Evolutionary conservation across 1,140 invertebrate species (phyloP), one percentile per base, ranked within the genome.

Genomic region (Euglossa dilemma): DNA sequence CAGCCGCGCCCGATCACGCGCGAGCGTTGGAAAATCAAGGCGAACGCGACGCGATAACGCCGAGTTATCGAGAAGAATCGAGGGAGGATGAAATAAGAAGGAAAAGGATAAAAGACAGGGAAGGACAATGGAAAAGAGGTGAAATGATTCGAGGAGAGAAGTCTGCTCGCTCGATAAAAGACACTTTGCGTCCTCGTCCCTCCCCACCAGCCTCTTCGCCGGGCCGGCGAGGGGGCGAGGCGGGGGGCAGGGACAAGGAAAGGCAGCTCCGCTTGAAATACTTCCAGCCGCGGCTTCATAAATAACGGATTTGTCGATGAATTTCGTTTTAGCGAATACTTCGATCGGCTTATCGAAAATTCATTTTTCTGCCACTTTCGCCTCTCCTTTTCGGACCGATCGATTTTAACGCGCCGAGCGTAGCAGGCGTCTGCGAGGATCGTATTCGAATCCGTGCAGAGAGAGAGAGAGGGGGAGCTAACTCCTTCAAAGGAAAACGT

Each of bases 121-220:
- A 61, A 20, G 12, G 59, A 25, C n/a, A 16, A 28, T 36, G 45
- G 57, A 50, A 54, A 80, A n/a, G 52, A n/a, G 50, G 64, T 45
- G 43, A 57, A 45, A 36, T 6, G 72, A 54, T 52, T 82, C 72
- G 45, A 77, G 47, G 45, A 47, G 74, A 78, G 66, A 70, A 61
- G 18, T 74, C 78, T 14, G 52, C 56, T 20, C 66, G 74, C 75
- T 83, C 81, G 81, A 78, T 83, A 78, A 83, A 83, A 78, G 81
- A 76, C 72, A 82, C 72, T 67, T 74, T 43, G 28, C 20, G 45
- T 70, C 56, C 47, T 78, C 6, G 66, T 70, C 47, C 47, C 50
- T 78, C 43, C 28, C 47, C 56, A 6, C 61, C 6, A 54, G 20
- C 50, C 61, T 56, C 71, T 47, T 18, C 0, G 11, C 20, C 23